Base-by-base conservation (phyloP, 2,113 vertebrate species). In the Limnothrissa miodon region DNA sequence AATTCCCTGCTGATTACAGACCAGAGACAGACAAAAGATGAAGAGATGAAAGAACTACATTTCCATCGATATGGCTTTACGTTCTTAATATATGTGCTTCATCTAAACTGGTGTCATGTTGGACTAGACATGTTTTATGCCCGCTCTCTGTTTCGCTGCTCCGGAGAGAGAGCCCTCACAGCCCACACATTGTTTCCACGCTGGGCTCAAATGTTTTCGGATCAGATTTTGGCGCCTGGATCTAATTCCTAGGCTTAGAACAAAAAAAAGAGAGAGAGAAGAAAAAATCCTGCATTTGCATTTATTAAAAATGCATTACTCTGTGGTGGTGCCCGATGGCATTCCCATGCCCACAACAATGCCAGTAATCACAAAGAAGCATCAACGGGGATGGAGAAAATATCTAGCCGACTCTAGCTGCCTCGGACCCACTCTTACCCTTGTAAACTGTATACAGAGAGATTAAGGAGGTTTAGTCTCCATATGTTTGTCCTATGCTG, bases 121-220 rank as follows among this genome's bases (percentile, higher is more conserved):
- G 0, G 66, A 15, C 25, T 36, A 74, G 11, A 13, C 29, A 74
- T 74, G 66, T 21, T 33, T 74, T 5, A 74, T 74, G 66, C 66
- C 66, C 66, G 1, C 2, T 74, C 59, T 62, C 66, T 36, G 11
- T 74, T 33, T 36, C 59, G 4, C 66, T 33, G 11, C 13, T 5
- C 66, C 66, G 36, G 33, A 33, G 44, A 82, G 78, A 82, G 84
- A 83, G 80, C 62, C 78, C 39, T 86, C 59, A 78, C 81, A 83
- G 81, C 81, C 59, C 81, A 79, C 56, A 44, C 78, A 88, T 85
- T 79, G 62, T 82, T 86, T 84, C 83, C 83, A 83, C 81, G 80
- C 78, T 62, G 42, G 70, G 66, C 66, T 80, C 53, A 51, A 84
- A 83, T 86, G 83, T 33, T 83, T 39, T 88, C 29, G 25, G 74